Evolutionary conservation across 2,888 invertebrate species (phyloP), one percentile per base, ranked within the genome.

Genomic region (Liodrosophila aerea): DNA sequence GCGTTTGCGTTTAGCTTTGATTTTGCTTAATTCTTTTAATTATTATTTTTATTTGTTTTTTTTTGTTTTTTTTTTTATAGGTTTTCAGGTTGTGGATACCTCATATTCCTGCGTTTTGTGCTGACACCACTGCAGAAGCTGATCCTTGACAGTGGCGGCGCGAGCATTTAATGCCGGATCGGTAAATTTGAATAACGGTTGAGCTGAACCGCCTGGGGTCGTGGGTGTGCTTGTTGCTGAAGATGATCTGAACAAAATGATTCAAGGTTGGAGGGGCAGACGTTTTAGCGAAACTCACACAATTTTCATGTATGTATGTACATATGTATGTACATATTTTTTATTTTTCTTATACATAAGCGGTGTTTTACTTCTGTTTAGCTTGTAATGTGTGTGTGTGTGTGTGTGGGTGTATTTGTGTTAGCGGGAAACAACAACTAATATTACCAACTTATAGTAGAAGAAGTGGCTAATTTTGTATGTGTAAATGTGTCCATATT

Each of bases 61-160:
- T 52, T 60, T 36, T 37, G 62, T 45, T 39, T 51, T 44, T 39
- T 62, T 57, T 64, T 62, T 67, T 64, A 15, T 39, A 39, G 39
- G 39, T 39, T 7, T 51, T 53, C 67, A 72, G 68, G 64, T 71
- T 73, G 52, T 82, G 67, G 83, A 86, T 95, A 98, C 98, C 95
- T 97, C 95, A 92, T 98, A 98, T 92, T 96, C 97, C 93, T 95
- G 94, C 88, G 98, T 98, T 94, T 98, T 97, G 92, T 95, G 95
- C 92, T 96, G 96, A 93, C 97, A 97, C 98, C 98, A 98, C 91
- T 95, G 94, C 92, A 98, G 94, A 91, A 98, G 93, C 91, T 97
- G 94, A 91, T 98, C 97, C 94, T 98, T 98, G 91, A 98, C 96
- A 92, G 96, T 95, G 92, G 94, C 95, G 89, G 97, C 97, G 92